These are phyloP conservation scores for Thinocorus orbignyianus DNA, from an alignment of 2,113 vertebrate genomes.

Conservation along the genomic window DNA sequence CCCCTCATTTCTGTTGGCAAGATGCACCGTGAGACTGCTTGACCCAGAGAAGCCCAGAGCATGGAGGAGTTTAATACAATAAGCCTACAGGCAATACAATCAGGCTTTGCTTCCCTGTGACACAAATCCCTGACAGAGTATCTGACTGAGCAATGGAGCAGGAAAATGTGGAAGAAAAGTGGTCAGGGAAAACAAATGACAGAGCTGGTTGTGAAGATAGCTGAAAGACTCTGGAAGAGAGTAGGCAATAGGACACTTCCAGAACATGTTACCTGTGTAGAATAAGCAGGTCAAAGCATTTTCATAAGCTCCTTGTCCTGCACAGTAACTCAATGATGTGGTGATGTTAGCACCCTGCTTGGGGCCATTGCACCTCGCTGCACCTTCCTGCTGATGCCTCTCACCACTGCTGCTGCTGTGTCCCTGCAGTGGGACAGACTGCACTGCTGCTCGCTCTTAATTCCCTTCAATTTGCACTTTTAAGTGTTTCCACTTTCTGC, in stretches of 20 bases:
- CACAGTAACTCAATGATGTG: too few relatives aligned
- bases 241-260: background rate
- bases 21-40: background rate
- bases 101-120: background rate
- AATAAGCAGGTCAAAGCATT: background rate
- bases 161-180: background rate
- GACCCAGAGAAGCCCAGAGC: background rate
- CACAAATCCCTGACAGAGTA: background rate
- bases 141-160: background rate
- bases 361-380: background rate
- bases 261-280: background rate
- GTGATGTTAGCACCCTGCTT: background rate
- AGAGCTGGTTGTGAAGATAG: background rate
- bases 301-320: background rate
- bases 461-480: background rate
- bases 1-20: background rate
- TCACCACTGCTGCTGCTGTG: background rate
- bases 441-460: background rate
- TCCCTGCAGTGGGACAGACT: background rate
- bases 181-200: background rate
- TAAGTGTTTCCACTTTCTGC: background rate
- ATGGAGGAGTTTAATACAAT: fast-evolving
- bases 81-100: background rate
- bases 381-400: background rate
- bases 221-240: background rate